These are phyloP conservation scores for Alauda arvensis DNA, from an alignment of 2,797 vertebrate genomes.

Conservation along the genomic window DNA sequence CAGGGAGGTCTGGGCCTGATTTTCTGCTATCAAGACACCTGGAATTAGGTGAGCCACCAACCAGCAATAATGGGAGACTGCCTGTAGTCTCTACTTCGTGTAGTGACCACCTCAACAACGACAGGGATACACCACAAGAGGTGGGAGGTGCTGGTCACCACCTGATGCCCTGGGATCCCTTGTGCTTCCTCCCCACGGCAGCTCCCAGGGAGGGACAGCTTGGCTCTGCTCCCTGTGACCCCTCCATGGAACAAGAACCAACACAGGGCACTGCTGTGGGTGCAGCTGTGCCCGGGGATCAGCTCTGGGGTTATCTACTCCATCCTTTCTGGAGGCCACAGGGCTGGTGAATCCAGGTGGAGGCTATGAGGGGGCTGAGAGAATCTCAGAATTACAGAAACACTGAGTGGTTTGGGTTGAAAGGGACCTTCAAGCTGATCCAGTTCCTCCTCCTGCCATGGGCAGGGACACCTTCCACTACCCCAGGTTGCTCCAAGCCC, in stretches of 20 bases:
- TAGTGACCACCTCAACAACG: no score
- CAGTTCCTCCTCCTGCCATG: neutral
- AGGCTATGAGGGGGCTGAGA: neutral
- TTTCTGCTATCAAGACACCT: no score
- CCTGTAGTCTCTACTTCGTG: no score
- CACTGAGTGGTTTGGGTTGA: neutral
- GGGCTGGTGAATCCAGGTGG: neutral
- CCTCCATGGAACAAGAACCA: neutral
- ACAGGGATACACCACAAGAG: fast-evolving
- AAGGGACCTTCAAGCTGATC: neutral
- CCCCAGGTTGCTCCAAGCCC: neutral
- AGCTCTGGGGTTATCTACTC: neutral
- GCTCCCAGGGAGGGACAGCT: neutral
- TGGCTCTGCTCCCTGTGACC: neutral
- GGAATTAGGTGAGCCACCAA: no score
- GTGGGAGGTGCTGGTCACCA: neutral
- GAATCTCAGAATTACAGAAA: neutral
- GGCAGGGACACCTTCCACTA: neutral
- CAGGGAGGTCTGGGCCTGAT: no score
- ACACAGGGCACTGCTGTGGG: neutral
- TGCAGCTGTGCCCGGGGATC: neutral
- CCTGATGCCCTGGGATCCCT: neutral
- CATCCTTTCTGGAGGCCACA: neutral
- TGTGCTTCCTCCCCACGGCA: neutral
- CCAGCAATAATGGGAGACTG: no score